These are phyloP conservation scores for Sebastes taczanowskii DNA, from an alignment of 2,797 vertebrate genomes.

Conservation along the genomic window DNA sequence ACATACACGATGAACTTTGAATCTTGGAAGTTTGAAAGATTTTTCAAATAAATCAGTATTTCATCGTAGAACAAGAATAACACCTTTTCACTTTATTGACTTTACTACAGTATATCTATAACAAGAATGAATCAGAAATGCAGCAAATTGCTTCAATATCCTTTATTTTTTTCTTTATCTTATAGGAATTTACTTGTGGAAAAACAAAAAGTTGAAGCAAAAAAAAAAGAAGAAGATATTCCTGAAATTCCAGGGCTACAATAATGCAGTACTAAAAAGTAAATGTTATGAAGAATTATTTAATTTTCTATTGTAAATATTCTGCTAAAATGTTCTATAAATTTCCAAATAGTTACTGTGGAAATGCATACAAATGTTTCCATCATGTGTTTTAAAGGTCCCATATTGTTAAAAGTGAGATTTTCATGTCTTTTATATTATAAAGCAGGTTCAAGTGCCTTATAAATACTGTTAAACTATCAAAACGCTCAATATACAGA, in stretches of 20 bases:
- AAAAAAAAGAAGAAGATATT: not conserved
- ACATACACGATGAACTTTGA: not conserved
- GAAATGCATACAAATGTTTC: not conserved
- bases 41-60: not conserved
- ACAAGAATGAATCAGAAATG: not conserved
- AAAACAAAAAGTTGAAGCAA: not conserved
- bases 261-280: not conserved
- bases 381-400: not conserved
- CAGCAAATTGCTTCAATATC: not conserved
- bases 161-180: not conserved
- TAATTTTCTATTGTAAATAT: not conserved
- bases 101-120: not conserved
- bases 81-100: not conserved
- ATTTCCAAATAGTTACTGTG: not conserved
- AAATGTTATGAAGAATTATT: not conserved
- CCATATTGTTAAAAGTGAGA: too few relatives aligned
- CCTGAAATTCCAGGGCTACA: not conserved
- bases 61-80: not conserved
- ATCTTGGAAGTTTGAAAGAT: not conserved
- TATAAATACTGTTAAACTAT: too few relatives aligned
- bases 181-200: not conserved
- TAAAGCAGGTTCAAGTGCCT: too few relatives aligned
- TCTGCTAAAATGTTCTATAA: not conserved
- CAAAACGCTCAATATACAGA: too few relatives aligned
- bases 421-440: too few relatives aligned